Conservation (phyloP, 2,113 vertebrate genomes). For the Scopus umbretta region DNA sequence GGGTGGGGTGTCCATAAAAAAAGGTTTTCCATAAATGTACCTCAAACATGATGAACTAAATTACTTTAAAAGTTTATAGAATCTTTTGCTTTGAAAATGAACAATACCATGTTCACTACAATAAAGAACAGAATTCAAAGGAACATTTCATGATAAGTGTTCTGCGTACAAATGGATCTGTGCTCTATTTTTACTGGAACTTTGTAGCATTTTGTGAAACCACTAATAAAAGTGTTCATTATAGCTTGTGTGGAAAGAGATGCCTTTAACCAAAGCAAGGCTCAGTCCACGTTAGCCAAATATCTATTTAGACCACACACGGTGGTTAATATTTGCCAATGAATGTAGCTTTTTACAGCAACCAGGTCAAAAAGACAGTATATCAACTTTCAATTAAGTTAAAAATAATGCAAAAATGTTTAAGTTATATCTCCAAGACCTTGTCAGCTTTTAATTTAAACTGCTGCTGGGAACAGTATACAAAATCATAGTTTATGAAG, state of each 20-base stretch:
- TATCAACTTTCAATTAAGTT: slow-evolving; percentile 69
- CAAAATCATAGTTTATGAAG: slow-evolving; percentile 62
- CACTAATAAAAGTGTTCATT: slow-evolving; percentile 61
- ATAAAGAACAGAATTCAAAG: not conserved
- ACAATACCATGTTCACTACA: not conserved
- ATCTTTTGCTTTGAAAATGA: not conserved
- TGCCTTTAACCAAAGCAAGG: slow-evolving; percentile 60
- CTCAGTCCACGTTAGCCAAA: slow-evolving; percentile 19
- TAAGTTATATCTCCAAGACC: slow-evolving; percentile 49
- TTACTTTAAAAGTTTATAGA: not conserved
- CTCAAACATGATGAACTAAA: not conserved
- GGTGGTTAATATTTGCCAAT: slow-evolving; percentile 67
- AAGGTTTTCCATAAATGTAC: not conserved
- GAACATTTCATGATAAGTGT: not conserved
- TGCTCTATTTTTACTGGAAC: slow-evolving; percentile 55
- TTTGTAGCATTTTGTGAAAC: slow-evolving; percentile 45
- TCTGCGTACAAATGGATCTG: slow-evolving; percentile 7
- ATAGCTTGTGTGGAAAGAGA: slow-evolving; percentile 63
- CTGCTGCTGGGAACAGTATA: slow-evolving; percentile 45
- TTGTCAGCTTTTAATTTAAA: slow-evolving; percentile 65
- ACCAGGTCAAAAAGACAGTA: slow-evolving; percentile 66
- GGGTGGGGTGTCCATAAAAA: not conserved
- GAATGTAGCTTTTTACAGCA: slow-evolving; percentile 68
- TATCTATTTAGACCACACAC: slow-evolving; percentile 74
- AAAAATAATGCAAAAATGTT: slow-evolving; percentile 66